Evolutionary conservation across 2,797 vertebrate species (phyloP), one percentile per base, ranked within the genome.

Genomic region (Periparus ater): DNA sequence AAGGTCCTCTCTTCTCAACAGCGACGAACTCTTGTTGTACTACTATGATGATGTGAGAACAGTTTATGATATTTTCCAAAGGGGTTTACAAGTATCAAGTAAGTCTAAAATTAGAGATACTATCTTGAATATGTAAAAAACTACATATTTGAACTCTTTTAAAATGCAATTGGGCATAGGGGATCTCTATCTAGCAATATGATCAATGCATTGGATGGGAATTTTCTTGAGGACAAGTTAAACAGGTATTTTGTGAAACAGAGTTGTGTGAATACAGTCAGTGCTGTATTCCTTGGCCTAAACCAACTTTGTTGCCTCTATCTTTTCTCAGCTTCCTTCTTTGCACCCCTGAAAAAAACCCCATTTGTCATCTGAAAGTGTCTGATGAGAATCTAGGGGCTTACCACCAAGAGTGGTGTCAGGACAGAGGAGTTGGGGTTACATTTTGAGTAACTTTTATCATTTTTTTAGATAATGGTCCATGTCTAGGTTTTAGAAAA

Each of bases 401-500:
- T 90, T 87, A 71, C 61, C 36, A 51, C 22, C 0, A 2, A 19
- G 20, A 25, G 6, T 54, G 16, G 11, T 62, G 17, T 58, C 18
- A 47, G 27, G 36, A 32, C 15, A 60, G 63, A 88, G 58, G 44
- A 63, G 13, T 1, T 0, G 0, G 27, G 4, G 3, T 79, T 91
- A 66, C n/a, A 63, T 63, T 58, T 51, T 74, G 29, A 78, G 7
- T 90, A 81, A 90, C n/a, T 85, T 32, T 30, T 76, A 14, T 78
- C 3, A 47, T 50, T 67, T 91, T 94, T 93, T 82, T 66, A 99
- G 99, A 98, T 96, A 97, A 99, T 6, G 99, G 99, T n/a, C 99
- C 99, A 18, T 99, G 99, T 96, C 97, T 99, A 32, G 99, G 99
- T 77, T 97, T 98, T n/a, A 98, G 99, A 90, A 99, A 99, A 96